A percentile compares a stretch with the other conserved stretches of the same genome.
These are phyloP conservation scores for Dromococcyx pavoninus DNA, from an alignment of 2,797 vertebrate genomes.

Conservation along the genomic window DNA sequence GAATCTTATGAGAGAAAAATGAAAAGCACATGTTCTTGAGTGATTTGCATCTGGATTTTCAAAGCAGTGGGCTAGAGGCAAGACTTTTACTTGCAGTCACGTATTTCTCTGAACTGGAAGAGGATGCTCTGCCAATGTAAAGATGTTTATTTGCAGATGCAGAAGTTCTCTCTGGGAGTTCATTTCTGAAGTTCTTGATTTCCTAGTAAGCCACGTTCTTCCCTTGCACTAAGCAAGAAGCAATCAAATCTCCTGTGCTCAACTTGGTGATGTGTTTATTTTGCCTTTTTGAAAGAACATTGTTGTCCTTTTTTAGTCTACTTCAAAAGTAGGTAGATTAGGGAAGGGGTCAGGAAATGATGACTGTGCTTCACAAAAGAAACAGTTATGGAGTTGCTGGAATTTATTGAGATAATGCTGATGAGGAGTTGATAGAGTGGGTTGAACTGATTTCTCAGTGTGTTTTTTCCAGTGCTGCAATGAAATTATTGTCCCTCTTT, in stretches of 20 bases:
- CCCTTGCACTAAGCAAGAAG: background rate
- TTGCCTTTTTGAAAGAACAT: background rate
- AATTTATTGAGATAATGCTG: conserved; percentile 30
- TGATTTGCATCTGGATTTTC: background rate
- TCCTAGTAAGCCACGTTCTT: conserved; percentile 1
- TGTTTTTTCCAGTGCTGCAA: background rate
- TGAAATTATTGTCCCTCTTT: background rate
- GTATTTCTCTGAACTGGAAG: background rate
- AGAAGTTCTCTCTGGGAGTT: background rate
- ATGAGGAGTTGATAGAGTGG: background rate
- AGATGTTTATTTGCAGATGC: background rate
- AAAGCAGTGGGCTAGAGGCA: background rate
- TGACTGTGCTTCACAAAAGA: background rate
- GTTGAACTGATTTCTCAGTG: background rate
- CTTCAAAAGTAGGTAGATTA: background rate
- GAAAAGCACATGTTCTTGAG: background rate
- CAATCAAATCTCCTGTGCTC: background rate
- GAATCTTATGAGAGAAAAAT: background rate
- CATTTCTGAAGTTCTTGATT: conserved; percentile 9
- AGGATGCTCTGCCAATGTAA: background rate
- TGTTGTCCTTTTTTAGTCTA: background rate
- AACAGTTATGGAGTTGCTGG: background rate
- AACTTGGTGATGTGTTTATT: background rate
- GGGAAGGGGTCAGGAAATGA: background rate
- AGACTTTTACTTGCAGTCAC: background rate